Evolutionary conservation across 2,797 vertebrate genomes (phyloP), one percentile per base, ranked within the genome.

Genomic region (Mus caroli): DNA sequence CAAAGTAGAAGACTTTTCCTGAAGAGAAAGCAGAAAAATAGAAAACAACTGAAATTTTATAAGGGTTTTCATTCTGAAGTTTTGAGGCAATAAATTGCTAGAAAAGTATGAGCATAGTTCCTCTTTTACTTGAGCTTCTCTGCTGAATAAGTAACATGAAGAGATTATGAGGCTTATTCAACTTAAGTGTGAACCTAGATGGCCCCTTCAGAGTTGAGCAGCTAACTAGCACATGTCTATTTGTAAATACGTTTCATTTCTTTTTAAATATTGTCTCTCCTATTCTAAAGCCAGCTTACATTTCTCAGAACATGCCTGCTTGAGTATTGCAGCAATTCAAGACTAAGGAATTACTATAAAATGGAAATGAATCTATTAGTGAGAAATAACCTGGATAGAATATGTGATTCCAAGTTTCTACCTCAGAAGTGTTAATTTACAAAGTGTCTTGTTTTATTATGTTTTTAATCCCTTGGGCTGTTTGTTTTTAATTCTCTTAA

Each of bases 341-440:
- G 10, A 58, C 9, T 43, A 80, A 14, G 79, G 50, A 90, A 82
- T 40, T 73, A 91, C 0, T 82, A 3, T 13, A 90, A 90, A 96
- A 94, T 94, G 67, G 94, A 96, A 92, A 67, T 40, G 73, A 50
- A 90, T 76, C 93, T 40, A 43, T 80, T 17, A n/a, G 1, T 82
- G 52, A 93, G 17, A 40, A 90, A 90, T 71, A 96, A 90, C 46
- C 7, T 1, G 52, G 13, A 7, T 20, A 67, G 40, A 95, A 40
- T 22, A 79, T 40, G n/a, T 34, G 31, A 43, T 88, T 17, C 13
- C 11, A 24, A 67, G 26, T 8, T 71, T 58, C 34, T 95, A 64
- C 69, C 76, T 43, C 78, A 95, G 24, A 12, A 69, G 2, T n/a
- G 3, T 79, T 96, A 75, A 75, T 10, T 4, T 88, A 56, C 43